phyloP scores from a whole-genome alignment of 2,113 vertebrate genomes.

The Fulmarus glacialis region DNA sequence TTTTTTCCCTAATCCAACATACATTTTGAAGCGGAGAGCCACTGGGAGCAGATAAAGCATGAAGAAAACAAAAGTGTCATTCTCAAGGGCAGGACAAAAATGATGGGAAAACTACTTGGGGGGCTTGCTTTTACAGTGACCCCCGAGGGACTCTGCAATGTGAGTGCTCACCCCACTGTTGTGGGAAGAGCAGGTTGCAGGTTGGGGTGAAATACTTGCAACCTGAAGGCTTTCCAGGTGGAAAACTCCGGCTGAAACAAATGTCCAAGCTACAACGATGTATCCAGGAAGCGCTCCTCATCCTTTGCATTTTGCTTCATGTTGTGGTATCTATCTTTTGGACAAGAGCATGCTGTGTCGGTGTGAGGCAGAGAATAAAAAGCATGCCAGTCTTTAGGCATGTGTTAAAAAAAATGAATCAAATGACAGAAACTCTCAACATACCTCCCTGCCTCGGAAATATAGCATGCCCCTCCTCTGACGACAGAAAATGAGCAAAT shows the following conservation, averaged over 20 bases:
- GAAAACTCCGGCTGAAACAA: neutral
- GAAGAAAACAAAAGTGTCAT: neutral
- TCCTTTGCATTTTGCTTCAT: neutral
- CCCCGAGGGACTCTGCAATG: fast-evolving
- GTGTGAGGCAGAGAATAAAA: neutral
- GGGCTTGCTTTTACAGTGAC: neutral
- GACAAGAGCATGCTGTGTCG: neutral
- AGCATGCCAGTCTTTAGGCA: neutral
- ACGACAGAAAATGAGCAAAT: neutral
- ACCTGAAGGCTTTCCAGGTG: neutral
- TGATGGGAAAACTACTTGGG: neutral
- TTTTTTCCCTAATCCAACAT: neutral
- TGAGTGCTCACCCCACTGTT: neutral
- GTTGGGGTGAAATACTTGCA: neutral
- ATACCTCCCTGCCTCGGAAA: neutral
- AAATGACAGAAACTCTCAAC: neutral
- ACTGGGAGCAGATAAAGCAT: neutral
- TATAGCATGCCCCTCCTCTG: neutral
- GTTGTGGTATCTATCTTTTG: neutral
- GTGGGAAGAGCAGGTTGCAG: neutral
- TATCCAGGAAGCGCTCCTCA: fast-evolving
- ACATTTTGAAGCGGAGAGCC: neutral
- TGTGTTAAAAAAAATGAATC: neutral
- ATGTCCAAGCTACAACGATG: neutral
- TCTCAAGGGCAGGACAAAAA: neutral